Conservation (phyloP, 2,888 invertebrate genomes). For the Apamea anceps region DNA sequence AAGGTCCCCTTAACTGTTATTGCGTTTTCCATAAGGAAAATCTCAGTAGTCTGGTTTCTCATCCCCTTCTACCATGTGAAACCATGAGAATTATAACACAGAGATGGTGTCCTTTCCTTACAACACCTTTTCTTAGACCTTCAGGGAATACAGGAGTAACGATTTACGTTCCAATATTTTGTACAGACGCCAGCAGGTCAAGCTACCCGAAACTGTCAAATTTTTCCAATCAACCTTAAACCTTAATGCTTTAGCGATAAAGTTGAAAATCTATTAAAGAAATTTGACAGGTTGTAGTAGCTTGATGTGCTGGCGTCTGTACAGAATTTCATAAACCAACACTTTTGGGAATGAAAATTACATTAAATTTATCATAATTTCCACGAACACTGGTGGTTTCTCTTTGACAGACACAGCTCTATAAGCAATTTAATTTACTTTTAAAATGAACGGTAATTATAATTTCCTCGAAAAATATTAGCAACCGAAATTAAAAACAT, state of each 20-base stretch:
- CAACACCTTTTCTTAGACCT: neutral
- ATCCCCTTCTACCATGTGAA: neutral
- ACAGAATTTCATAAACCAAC: neutral
- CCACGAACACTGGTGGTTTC: neutral
- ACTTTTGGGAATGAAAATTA: neutral
- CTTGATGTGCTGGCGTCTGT: no score
- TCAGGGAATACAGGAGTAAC: neutral
- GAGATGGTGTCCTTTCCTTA: neutral
- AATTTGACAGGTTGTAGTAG: no score
- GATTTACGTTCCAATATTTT: neutral
- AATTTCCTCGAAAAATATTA: neutral
- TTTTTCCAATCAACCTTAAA: no score
- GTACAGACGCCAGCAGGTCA: neutral
- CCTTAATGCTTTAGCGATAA: no score
- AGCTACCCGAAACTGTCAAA: no score
- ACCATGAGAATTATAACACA: neutral
- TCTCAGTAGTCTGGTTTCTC: neutral
- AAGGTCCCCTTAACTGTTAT: neutral
- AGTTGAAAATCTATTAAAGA: no score
- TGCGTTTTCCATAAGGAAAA: neutral
- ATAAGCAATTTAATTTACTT: neutral
- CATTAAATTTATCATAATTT: slow-evolving; percentile 1
- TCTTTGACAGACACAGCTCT: neutral
- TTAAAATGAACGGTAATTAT: neutral
- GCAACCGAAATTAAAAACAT: neutral